Conservation (phyloP, 1,140 invertebrate species). For the Aricia agestis region DNA sequence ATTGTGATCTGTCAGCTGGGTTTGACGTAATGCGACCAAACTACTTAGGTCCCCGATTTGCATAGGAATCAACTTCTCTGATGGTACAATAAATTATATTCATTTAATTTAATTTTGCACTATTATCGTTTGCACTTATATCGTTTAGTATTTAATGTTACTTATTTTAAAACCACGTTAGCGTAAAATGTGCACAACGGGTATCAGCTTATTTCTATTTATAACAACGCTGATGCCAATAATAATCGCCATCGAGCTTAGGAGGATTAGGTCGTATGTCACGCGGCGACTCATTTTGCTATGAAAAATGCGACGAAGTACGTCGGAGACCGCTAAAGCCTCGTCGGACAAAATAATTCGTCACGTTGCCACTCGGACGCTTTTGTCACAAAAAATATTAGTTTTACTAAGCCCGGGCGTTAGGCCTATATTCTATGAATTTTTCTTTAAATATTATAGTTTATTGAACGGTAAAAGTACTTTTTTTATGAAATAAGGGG, state of each 20-base stretch:
- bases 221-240: background rate
- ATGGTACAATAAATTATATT: too few species aligned
- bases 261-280: background rate
- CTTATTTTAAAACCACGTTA: background rate
- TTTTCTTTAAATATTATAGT: too few species aligned
- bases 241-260: background rate
- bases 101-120: too few species aligned
- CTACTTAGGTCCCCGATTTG: too few species aligned
- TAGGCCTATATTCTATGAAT: too few species aligned
- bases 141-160: too few species aligned
- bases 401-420: background rate
- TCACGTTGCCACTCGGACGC: background rate
- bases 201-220: background rate
- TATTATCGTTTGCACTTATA: too few species aligned
- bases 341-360: background rate
- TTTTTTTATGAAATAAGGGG: too few species aligned
- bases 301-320: background rate
- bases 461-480: too few species aligned
- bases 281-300: background rate
- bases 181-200: background rate
- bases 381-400: conserved; percentile 4
- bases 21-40: too few species aligned
- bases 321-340: background rate
- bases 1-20: too few species aligned
- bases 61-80: too few species aligned